Conservation (phyloP, 2,113 vertebrate genomes). For the Callocephalon fimbriatum region DNA sequence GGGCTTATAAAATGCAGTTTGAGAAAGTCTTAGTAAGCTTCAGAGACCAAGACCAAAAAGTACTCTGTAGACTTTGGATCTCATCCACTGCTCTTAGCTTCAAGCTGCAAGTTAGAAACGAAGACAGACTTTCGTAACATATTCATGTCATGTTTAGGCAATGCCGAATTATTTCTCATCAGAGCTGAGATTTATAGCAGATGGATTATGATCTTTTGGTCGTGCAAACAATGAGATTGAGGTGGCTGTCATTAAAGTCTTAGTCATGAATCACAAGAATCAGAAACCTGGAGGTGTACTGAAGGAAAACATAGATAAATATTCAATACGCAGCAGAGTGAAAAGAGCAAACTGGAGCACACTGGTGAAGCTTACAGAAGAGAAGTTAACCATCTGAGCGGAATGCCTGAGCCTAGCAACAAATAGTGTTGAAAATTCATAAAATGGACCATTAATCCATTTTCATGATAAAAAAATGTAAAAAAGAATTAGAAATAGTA, state of each 20-base stretch:
- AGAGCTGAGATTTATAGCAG: background rate
- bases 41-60: constrained; percentile 21
- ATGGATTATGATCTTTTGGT: constrained; percentile 2
- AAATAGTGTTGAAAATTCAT: background rate
- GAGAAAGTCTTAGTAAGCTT: constrained; percentile 38
- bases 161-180: constrained; percentile 11
- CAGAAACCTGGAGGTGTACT: background rate
- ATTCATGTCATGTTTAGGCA: background rate
- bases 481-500: background rate
- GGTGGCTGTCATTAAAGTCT: background rate
- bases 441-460: background rate
- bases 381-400: background rate
- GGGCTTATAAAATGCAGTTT: constrained; percentile 30
- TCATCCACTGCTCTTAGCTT: background rate
- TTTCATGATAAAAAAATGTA: background rate
- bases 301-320: background rate
- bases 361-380: background rate
- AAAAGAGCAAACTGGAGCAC: background rate
- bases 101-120: background rate
- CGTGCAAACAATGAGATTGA: background rate
- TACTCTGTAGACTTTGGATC: constrained; percentile 52
- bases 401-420: background rate
- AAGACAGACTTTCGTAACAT: background rate
- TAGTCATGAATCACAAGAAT: background rate
- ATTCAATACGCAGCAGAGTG: background rate